Evolutionary conservation across 1,140 invertebrate species (phyloP).

Genomic region (Ephestia elutella): DNA sequence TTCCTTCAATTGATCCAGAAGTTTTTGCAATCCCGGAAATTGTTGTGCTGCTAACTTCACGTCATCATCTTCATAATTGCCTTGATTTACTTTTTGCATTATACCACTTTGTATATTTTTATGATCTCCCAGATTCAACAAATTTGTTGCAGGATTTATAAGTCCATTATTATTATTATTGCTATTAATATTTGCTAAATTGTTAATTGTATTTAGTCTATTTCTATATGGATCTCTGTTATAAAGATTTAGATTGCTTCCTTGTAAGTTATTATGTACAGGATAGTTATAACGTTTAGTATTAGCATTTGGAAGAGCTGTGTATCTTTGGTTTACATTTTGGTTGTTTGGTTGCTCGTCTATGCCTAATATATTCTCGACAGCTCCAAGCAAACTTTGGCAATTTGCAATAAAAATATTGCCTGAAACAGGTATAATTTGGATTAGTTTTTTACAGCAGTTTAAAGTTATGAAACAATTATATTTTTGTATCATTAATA

Average conservation of each 20-base stretch:
- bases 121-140: neutral
- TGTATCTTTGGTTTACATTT: neutral
- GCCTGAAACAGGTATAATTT: neutral
- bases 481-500: no score
- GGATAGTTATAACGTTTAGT: neutral
- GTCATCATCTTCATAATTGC: neutral
- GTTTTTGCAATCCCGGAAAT: slow-evolving; percentile 1
- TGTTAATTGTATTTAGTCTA: neutral
- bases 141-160: neutral
- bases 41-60: slow-evolving; percentile 6
- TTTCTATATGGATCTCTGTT: neutral
- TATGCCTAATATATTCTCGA: neutral
- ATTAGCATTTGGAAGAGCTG: neutral
- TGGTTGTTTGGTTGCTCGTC: neutral
- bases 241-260: neutral
- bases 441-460: no score
- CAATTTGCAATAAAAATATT: neutral
- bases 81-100: neutral
- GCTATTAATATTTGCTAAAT: neutral
- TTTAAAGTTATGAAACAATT: no score
- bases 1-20: slow-evolving; percentile 10
- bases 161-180: neutral
- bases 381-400: neutral
- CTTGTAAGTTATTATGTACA: neutral
- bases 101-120: neutral